These are phyloP conservation scores for Typhlichthys eigenmanni DNA, from an alignment of 2,797 vertebrate genomes.

Conservation along the genomic window DNA sequence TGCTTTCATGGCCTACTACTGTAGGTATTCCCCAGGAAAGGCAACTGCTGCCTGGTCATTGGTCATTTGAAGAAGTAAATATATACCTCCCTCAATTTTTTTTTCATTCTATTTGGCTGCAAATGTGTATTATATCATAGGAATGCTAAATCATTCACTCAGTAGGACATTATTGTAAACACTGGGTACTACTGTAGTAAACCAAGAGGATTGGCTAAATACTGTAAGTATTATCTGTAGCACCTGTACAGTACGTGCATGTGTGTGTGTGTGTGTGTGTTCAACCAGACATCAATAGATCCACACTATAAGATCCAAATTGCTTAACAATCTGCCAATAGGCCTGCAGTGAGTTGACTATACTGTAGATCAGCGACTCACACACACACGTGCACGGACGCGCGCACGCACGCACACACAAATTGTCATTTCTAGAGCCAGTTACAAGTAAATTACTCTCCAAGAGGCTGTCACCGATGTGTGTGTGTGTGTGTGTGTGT, in stretches of 20 bases:
- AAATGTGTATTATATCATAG: too few species aligned
- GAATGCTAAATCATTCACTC: too few species aligned
- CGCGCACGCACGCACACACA: conserved; percentile 68
- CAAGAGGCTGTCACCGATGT: conserved; percentile 46
- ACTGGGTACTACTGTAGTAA: conserved; percentile 14
- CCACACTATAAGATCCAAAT: conserved; percentile 84
- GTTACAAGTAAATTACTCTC: conserved; percentile 84
- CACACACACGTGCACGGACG: neutral
- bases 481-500: conserved; percentile 6
- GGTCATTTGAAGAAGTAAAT: too few species aligned
- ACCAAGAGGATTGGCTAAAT: conserved; percentile 12
- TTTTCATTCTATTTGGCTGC: too few species aligned
- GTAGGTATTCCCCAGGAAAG: too few species aligned
- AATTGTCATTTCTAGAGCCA: conserved; percentile 85
- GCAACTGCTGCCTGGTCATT: too few species aligned
- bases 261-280: conserved; percentile 70
- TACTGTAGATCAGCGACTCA: conserved; percentile 78
- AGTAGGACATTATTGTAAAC: neutral
- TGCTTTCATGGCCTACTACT: too few species aligned
- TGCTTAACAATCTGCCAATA: conserved; percentile 88
- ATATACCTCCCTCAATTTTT: too few species aligned
- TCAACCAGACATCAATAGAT: conserved; percentile 84
- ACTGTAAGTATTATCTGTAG: neutral
- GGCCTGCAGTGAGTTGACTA: conserved; percentile 84
- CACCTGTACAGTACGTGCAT: conserved; percentile 15